Base-by-base conservation (phyloP, 2,888 invertebrate genomes). In the Cristatella mucedo region DNA sequence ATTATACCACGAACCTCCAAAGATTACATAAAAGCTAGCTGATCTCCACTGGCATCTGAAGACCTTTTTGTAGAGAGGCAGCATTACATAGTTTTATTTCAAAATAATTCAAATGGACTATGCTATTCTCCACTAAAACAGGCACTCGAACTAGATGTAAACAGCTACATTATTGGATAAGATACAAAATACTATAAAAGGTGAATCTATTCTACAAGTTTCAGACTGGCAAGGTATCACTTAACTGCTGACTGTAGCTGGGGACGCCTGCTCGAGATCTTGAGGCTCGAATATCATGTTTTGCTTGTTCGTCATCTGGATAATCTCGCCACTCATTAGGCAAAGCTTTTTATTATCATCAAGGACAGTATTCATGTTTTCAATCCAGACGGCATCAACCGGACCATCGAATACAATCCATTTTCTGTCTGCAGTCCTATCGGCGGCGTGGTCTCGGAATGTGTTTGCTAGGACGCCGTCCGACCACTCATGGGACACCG, bases 321-420 rank as follows among this genome's bases (percentile, higher is more conserved):
- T 64, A 26, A 64, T 64, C 47, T 65, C 65, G 18, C 65, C 65
- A 52, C 61, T 62, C 65, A 65, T 64, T 21, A 65, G 47, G 43
- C 65, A 65, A 40, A 65, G 48, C 61, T 63, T 65, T 44, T 60
- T 63, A 45, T 65, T 65, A 48, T 65, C 63, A 49, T 65, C 65
- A 11, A 65, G 53, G 5, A 64, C 63, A 1, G 65, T 65, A 49
- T 65, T 65, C 63, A 65, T 64, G 49, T 64, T 65, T 44, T 65
- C 65, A 40, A 65, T 63, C 65, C 65, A 65, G 19, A 65, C 59
- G 7, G 65, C 63, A 47, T 65, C 65, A 29, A 65, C 63, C 11
- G 65, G 65, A 4, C 65, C 65, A 46, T 65, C 65, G 54, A 65
- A 64, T 18, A 65, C 47, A 40, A 63, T 62, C 64, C 64, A 65